These are phyloP conservation scores for Zoanthus sansibaricus DNA, from an alignment of 92 coral and sea anemone genomes.

Conservation along the genomic window DNA sequence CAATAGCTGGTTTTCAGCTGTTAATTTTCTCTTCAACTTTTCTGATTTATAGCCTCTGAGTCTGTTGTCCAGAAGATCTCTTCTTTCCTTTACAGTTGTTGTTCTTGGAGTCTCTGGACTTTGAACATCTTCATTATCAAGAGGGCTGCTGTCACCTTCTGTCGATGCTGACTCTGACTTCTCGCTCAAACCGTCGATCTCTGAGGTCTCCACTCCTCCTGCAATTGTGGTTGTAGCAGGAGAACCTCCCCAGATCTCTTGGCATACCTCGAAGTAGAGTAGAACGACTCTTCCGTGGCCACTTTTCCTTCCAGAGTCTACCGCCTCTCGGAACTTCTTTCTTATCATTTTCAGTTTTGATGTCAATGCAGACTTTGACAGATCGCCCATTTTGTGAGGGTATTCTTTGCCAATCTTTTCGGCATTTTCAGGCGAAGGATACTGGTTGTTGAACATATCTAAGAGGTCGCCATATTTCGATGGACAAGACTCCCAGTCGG, in stretches of 20 bases:
- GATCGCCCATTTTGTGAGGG: constrained; percentile 7
- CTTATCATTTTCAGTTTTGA: constrained; percentile 1
- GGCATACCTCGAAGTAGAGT: constrained; percentile 6
- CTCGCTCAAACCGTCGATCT: background rate
- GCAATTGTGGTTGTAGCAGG: constrained; percentile 4
- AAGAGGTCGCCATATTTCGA: constrained; percentile 8
- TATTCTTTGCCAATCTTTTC: constrained; percentile 3
- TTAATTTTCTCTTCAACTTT: constrained; percentile 1
- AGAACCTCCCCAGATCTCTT: constrained; percentile 3
- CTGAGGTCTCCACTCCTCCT: constrained; percentile 4
- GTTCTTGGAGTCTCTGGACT: background rate
- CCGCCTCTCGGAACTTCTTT: constrained; percentile 7
- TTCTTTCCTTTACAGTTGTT: constrained; percentile 1
- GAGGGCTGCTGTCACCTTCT: background rate
- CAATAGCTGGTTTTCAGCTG: constrained; percentile 6
- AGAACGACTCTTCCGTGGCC: background rate
- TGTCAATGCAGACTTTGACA: background rate
- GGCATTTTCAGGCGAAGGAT: constrained; percentile 4
- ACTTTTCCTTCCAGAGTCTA: background rate
- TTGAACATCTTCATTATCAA: background rate
- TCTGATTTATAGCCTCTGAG: constrained; percentile 5
- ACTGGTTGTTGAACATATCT: background rate
- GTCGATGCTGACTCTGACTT: constrained; percentile 3
- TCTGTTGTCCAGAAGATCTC: constrained; percentile 6
- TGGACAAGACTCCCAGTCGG: constrained; percentile 17